Evolutionary conservation across 2,113 vertebrate species (phyloP).

Genomic region (Rhinoptilus africanus): DNA sequence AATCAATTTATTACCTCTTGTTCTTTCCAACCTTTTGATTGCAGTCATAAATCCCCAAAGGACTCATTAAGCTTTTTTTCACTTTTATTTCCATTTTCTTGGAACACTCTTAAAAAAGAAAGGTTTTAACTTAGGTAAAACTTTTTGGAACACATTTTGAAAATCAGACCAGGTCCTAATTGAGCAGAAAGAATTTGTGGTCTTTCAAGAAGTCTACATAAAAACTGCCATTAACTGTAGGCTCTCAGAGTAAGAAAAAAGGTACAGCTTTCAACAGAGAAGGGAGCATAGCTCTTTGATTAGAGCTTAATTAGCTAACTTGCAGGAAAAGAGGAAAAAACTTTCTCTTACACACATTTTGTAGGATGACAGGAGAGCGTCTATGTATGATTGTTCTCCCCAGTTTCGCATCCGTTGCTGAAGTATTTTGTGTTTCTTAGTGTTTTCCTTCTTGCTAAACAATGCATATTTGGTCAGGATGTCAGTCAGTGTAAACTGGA

Average conservation of each 20-base stretch:
- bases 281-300: background rate
- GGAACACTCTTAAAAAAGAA: slow-evolving; percentile 39
- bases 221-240: background rate
- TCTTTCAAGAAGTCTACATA: slow-evolving; percentile 3
- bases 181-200: background rate
- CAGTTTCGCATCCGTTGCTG: accelerated
- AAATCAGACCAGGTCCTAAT: slow-evolving; percentile 36
- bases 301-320: background rate
- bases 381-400: background rate
- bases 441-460: background rate
- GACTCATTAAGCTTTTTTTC: slow-evolving; percentile 57
- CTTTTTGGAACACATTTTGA: background rate
- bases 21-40: slow-evolving; percentile 62
- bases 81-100: slow-evolving; percentile 15
- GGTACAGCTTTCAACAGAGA: background rate
- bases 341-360: background rate
- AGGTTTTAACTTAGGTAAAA: slow-evolving; percentile 45
- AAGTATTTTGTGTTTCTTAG: background rate
- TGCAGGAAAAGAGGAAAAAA: background rate
- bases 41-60: slow-evolving; percentile 62
- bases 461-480: background rate
- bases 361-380: background rate
- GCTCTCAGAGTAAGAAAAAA: background rate
- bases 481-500: background rate
- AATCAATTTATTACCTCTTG: slow-evolving; percentile 7